phyloP scores from a whole-genome alignment of 2,888 invertebrate species.

The Calliscelio sp. region DNA sequence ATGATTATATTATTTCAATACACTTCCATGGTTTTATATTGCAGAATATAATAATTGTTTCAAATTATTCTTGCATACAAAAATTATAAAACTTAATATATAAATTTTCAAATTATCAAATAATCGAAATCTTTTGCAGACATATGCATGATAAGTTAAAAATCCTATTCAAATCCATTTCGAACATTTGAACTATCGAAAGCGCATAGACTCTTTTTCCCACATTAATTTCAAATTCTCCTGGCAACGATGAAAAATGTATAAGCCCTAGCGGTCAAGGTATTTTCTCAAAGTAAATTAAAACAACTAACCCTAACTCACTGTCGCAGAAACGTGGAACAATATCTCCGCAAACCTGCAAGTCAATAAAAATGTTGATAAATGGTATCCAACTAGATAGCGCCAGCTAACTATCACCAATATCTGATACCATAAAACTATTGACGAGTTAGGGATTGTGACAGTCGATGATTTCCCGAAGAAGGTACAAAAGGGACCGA shows the following conservation, averaged over 20 bases:
- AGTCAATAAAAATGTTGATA: constrained; percentile 36
- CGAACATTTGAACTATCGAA: constrained; percentile 15
- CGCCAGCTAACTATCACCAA: too few species aligned
- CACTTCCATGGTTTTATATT: too few species aligned
- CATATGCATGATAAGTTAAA: background rate
- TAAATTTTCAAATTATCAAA: too few species aligned
- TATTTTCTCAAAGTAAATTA: constrained; percentile 51
- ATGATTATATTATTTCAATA: too few species aligned
- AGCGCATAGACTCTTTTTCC: constrained; percentile 28
- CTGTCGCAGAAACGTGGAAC: constrained; percentile 49
- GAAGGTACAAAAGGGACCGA: constrained; percentile 49
- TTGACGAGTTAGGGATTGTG: constrained; percentile 59
- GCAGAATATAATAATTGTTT: too few species aligned
- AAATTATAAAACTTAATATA: too few species aligned
- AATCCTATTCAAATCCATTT: constrained; percentile 22
- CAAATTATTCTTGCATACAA: too few species aligned
- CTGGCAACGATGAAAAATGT: constrained; percentile 48
- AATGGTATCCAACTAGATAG: constrained; percentile 39
- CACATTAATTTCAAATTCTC: constrained; percentile 51
- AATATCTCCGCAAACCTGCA: too few species aligned
- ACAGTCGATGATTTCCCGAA: constrained; percentile 66
- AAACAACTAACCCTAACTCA: constrained; percentile 46
- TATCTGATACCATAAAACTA: constrained; percentile 76
- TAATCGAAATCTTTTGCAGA: background rate
- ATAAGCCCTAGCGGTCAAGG: constrained; percentile 48